Evolutionary conservation across 2,113 vertebrate genomes (phyloP).

Genomic region (Lethenteron camtschaticum): DNA sequence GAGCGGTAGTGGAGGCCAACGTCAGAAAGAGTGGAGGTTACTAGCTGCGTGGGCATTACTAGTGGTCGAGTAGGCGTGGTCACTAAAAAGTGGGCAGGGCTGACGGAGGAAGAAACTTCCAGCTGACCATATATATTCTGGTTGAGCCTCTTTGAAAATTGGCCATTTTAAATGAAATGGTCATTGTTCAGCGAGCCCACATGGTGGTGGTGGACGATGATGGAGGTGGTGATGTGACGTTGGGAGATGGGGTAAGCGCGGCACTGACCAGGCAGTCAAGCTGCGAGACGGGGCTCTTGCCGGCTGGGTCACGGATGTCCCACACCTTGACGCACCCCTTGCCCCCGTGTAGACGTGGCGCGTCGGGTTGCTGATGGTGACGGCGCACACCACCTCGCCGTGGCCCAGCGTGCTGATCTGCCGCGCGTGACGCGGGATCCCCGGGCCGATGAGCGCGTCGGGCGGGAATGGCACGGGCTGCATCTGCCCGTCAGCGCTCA

Average conservation of each 20-base stretch:
- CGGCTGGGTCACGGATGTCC: slow-evolving; percentile 90
- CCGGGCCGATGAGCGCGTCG: slow-evolving; percentile 66
- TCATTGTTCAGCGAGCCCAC: neutral
- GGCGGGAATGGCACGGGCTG: slow-evolving; percentile 87
- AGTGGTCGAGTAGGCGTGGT: neutral
- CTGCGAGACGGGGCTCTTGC: slow-evolving; percentile 89
- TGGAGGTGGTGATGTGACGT: neutral
- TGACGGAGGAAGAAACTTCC: neutral
- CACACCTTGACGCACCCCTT: slow-evolving; percentile 95
- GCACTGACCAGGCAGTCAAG: slow-evolving; percentile 68
- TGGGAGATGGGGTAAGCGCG: neutral
- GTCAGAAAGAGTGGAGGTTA: no score
- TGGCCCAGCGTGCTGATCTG: slow-evolving; percentile 91
- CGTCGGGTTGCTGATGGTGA: slow-evolving; percentile 92
- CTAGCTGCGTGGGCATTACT: no score
- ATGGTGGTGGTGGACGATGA: neutral
- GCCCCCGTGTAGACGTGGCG: slow-evolving; percentile 75
- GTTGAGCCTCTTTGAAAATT: neutral
- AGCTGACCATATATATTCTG: neutral
- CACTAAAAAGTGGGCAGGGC: neutral
- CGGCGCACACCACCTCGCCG: slow-evolving; percentile 75
- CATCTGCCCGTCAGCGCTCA: slow-evolving; percentile 86
- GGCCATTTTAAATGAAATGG: neutral
- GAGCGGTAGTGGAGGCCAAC: no score
- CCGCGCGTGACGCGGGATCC: slow-evolving; percentile 72